Evolutionary conservation across 2,888 invertebrate genomes (phyloP), one percentile per base, ranked within the genome.

Genomic region (Drosophila prolongata): DNA sequence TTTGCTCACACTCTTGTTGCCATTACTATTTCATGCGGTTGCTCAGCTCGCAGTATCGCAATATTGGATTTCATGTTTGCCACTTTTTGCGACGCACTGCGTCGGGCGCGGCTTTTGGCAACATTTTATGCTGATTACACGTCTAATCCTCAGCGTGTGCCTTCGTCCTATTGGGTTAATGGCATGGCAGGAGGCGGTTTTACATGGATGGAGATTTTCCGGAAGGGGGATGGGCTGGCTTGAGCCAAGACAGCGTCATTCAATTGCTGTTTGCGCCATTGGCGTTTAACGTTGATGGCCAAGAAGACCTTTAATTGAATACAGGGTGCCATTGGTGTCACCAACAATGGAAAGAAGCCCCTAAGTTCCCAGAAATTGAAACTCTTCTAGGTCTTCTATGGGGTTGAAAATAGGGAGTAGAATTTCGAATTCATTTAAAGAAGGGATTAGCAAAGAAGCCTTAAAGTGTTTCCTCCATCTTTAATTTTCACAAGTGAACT

Each of bases 101-200:
- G 53, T 38, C 70, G 70, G 55, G 57, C 46, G 71, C 71, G 64
- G 72, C 64, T 70, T 71, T 70, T 71, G 71, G 82, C 87, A 66
- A 87, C 81, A 87, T 87, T 84, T 85, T 85, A 86, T 86, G 80
- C 87, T 87, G 86, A 86, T 86, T 86, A 87, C 86, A 86, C 77
- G 77, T 85, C 86, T 87, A 86, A 87, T 86, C 86, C 86, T 71
- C 87, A 82, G 85, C 82, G 85, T 85, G 85, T 79, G 85, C 84
- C 78, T 65, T 57, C 68, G 61, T 53, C 54, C 60, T 55, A 66
- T 74, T 62, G 65, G 52, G 54, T 69, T 56, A 54, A 52, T 69
- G 60, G 43, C 69, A 35, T 55, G 55, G 46, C 59, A 65, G 50
- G 52, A 49, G 68, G 52, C 43, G 44, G 24, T 35, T 16, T 54